Evolutionary conservation across 2,113 vertebrate species (phyloP).

Genomic region (Butastur rufipennis): DNA sequence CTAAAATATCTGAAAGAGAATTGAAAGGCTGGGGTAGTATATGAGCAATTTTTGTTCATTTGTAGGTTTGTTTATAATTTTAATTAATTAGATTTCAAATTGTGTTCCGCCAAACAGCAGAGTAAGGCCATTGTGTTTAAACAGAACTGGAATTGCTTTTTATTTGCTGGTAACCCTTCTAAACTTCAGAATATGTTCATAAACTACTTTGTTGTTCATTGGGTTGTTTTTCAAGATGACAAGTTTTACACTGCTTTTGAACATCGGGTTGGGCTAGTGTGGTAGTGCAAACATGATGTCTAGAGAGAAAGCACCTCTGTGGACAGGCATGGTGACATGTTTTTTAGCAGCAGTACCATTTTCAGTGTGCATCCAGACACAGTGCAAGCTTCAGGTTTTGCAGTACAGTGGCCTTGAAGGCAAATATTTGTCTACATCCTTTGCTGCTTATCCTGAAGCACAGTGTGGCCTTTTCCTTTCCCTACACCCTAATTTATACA

Average conservation of each 20-base stretch:
- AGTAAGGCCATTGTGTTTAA: not conserved
- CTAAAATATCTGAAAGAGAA: not conserved
- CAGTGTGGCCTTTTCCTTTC: not conserved
- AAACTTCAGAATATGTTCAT: too few species aligned
- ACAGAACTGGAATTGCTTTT: not conserved
- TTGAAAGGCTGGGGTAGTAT: not conserved
- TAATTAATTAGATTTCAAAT: not conserved
- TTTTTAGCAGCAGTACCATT: not conserved
- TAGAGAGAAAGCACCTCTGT: not conserved
- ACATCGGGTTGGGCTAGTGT: fast-evolving
- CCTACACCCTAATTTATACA: fast-evolving
- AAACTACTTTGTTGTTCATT: not conserved
- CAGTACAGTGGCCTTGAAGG: not conserved
- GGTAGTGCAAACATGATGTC: fast-evolving
- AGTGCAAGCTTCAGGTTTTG: fast-evolving
- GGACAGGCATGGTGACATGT: not conserved
- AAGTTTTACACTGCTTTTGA: not conserved
- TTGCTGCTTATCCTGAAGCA: not conserved
- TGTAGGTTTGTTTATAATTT: not conserved
- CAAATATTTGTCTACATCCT: not conserved
- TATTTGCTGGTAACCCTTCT: not conserved
- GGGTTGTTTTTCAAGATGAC: not conserved
- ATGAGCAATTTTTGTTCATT: not conserved
- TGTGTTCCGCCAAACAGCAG: not conserved
- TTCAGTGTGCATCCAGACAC: fast-evolving